Conservation (phyloP, 2,797 vertebrate species). For the Liparis tanakae region DNA sequence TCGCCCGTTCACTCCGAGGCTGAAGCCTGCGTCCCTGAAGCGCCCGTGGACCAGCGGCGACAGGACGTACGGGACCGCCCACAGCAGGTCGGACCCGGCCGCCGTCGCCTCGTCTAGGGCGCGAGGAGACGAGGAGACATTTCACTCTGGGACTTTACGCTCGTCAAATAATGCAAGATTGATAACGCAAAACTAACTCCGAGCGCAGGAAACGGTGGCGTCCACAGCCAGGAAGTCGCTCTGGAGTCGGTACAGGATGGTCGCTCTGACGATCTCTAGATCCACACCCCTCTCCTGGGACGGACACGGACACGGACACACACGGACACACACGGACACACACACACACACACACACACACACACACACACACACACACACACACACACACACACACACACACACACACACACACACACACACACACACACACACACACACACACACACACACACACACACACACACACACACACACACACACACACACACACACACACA, state of each 20-base stretch:
- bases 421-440: no score
- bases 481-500: no score
- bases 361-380: no score
- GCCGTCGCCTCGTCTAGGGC: constrained; percentile 51
- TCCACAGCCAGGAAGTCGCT: constrained; percentile 74
- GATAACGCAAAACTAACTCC: constrained; percentile 36
- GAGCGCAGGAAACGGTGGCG: constrained; percentile 72
- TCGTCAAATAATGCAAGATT: neutral
- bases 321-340: neutral
- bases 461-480: no score
- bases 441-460: no score
- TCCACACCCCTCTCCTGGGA: constrained; percentile 58
- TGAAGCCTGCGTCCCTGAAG: constrained; percentile 50
- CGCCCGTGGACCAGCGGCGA: constrained; percentile 52
- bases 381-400: no score
- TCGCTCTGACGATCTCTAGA: constrained; percentile 63
- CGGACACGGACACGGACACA: neutral
- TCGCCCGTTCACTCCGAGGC: constrained; percentile 32
- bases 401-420: no score
- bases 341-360: neutral
- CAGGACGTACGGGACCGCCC: constrained; percentile 46
- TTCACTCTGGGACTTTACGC: neutral
- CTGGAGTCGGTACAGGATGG: constrained; percentile 70
- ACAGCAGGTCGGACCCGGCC: constrained; percentile 62
- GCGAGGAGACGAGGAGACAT: neutral